These are phyloP conservation scores for Poecilia picta DNA, from an alignment of 2,797 vertebrate genomes.

Conservation along the genomic window DNA sequence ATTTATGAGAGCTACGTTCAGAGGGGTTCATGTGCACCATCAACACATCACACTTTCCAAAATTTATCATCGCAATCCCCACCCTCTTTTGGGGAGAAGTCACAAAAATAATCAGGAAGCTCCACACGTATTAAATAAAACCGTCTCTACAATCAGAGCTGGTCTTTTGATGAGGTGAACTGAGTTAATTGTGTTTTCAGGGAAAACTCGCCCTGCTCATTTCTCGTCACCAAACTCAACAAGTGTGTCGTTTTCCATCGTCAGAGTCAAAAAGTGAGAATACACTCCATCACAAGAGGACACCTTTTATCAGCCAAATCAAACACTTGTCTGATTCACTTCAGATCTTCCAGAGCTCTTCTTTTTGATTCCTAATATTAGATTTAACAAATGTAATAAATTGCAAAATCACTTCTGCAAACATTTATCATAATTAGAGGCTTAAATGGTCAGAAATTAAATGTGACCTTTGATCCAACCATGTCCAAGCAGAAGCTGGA, in stretches of 20 bases:
- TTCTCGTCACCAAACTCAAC: conserved; percentile 38
- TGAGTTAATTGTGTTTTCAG: conserved; percentile 51
- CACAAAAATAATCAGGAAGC: conserved; percentile 4
- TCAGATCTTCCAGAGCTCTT: background rate
- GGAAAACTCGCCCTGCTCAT: conserved; percentile 21
- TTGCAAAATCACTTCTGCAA: background rate
- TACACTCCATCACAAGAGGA: background rate
- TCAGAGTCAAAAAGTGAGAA: conserved; percentile 21
- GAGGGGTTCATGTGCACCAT: conserved; percentile 1
- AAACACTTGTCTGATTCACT: background rate
- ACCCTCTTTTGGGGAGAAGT: conserved; percentile 13
- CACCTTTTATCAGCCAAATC: background rate
- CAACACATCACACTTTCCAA: conserved; percentile 15
- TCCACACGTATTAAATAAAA: conserved; percentile 35
- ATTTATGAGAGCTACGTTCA: conserved; percentile 11
- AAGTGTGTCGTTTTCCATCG: conserved; percentile 35
- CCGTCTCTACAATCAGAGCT: conserved; percentile 16
- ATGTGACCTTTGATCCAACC: background rate
- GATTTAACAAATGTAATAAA: background rate
- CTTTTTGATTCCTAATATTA: background rate
- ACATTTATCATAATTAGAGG: background rate
- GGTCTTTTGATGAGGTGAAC: conserved; percentile 44
- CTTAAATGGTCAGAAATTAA: conserved; percentile 27
- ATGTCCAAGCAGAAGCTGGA: background rate
- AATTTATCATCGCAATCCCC: background rate